Conservation (phyloP, 2,888 invertebrate genomes). For the Zaprionus bogoriensis region DNA sequence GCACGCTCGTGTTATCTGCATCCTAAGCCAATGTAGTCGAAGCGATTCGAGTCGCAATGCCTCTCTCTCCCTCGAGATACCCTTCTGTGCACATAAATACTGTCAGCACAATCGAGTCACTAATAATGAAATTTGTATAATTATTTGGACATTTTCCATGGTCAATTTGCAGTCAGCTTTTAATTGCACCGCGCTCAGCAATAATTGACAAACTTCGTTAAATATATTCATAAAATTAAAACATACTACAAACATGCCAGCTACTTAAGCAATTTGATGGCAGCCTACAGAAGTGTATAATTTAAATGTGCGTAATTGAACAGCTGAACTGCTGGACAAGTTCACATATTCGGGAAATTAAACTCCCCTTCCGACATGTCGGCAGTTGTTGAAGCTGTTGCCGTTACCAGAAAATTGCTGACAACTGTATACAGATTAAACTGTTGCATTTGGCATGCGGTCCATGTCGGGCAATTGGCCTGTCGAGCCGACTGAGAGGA, state of each 20-base stretch:
- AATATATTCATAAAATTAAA: too few relatives aligned
- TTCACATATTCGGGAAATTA: constrained; percentile 33
- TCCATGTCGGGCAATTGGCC: constrained; percentile 30
- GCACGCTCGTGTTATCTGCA: not conserved
- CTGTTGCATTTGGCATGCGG: constrained; percentile 49
- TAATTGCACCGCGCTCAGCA: constrained; percentile 53
- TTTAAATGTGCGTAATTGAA: constrained; percentile 52
- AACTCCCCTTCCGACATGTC: constrained; percentile 51
- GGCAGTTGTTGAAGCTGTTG: constrained; percentile 15
- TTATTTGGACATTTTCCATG: constrained; percentile 42
- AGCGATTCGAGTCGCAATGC: not conserved
- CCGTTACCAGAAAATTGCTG: constrained; percentile 36
- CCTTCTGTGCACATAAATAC: not conserved
- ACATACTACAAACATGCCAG: not conserved
- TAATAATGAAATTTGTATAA: constrained; percentile 34
- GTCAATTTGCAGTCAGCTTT: constrained; percentile 46
- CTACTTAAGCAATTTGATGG: constrained; percentile 32
- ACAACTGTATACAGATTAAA: constrained; percentile 49
- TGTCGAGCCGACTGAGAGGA: constrained; percentile 12
- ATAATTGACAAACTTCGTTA: constrained; percentile 57
- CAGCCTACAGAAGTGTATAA: constrained; percentile 43
- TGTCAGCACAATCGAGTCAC: constrained; percentile 28
- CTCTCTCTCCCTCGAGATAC: not conserved
- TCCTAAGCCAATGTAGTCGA: constrained; percentile 1
- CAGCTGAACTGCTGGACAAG: not conserved